Base-by-base conservation (phyloP, 2,888 invertebrate genomes). In the Agriotes lineatus region DNA sequence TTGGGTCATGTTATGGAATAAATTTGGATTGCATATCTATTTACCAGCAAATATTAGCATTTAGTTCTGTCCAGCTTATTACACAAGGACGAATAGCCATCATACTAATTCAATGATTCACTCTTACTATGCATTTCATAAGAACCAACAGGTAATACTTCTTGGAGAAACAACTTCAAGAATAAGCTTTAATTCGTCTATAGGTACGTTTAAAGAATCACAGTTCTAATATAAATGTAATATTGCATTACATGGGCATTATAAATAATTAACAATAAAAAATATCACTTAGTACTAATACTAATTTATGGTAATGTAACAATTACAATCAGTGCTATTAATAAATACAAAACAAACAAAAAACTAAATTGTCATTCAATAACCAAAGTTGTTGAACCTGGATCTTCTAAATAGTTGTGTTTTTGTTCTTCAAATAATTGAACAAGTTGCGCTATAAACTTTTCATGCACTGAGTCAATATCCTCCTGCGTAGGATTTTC, bases 341-440 rank as follows among this genome's bases (percentile, higher is more conserved):
- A 52, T 52, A 52, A 52, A 52, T 52, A 52, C 33, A 33, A 52
- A n/a, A 30, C 1, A 52, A 30, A n/a, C n/a, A 18, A 48, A 18
- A n/a, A 7, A 33, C 3, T 2, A 19, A 37, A 2, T 1, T 12
- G 4, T 45, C 30, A 63, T 33, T 63, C 63, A 44, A 63, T 44
- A 54, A 63, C 19, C 7, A 63, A 9, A 9, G 14, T 19, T 0
- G 57, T 33, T 9, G 88, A 85, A 68, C 91, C 87, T 6, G 88
- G 84, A 78, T 92, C 86, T 67, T 87, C 82, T 64, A 92, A 76
- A 82, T 95, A 96, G 75, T 93, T 91, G 9, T 86, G 84, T 81
- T 97, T 97, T 77, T 97, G 88, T n/a, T 87, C 87, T 69, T 97
- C 93, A 81, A 97, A 98, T 18, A 98, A 85, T 7, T 90, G 84